Evolutionary conservation across 1,140 invertebrate genomes (phyloP).

Genomic region (Aethina tumida): DNA sequence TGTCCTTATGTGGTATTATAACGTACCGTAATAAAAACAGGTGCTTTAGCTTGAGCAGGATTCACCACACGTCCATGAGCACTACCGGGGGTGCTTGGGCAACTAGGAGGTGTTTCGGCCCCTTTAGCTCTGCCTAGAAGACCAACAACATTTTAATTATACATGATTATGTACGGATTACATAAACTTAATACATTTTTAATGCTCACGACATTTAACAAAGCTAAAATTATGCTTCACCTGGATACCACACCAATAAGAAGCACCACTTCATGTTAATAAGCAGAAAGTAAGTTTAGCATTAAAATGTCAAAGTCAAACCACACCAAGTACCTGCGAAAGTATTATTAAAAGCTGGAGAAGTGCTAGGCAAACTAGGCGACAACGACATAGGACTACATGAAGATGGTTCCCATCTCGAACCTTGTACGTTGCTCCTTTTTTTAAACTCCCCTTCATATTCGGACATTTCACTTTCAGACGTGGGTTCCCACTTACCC

Average conservation of each 20-base stretch:
- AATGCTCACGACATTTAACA: too few relatives aligned
- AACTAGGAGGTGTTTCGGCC: constrained; percentile 33
- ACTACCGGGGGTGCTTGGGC: constrained; percentile 33
- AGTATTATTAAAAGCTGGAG: constrained; percentile 38
- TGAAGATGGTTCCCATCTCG: constrained; percentile 45
- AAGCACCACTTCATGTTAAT: too few relatives aligned
- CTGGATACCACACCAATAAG: too few relatives aligned
- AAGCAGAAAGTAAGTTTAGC: too few relatives aligned
- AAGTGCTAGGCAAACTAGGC: constrained; percentile 47
- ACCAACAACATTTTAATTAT: too few relatives aligned
- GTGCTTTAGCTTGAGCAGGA: constrained; percentile 43
- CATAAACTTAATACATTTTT: too few relatives aligned
- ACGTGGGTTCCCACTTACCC: constrained; percentile 51
- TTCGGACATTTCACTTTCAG: constrained; percentile 52
- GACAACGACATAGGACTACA: constrained; percentile 48
- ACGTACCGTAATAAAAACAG: constrained; percentile 59
- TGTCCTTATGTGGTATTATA: constrained; percentile 7
- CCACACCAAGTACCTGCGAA: constrained; percentile 28
- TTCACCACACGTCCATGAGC: constrained; percentile 18
- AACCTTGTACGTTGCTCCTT: constrained; percentile 38
- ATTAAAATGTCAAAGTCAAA: too few relatives aligned
- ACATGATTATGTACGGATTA: too few relatives aligned
- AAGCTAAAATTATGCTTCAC: too few relatives aligned
- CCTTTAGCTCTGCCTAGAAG: too few relatives aligned
- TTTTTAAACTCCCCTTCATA: constrained; percentile 39